Percentiles rank a stretch among this genome's conserved stretches.
phyloP scores from a whole-genome alignment of 2,113 vertebrate species.

The Xyliphius kryptos region DNA sequence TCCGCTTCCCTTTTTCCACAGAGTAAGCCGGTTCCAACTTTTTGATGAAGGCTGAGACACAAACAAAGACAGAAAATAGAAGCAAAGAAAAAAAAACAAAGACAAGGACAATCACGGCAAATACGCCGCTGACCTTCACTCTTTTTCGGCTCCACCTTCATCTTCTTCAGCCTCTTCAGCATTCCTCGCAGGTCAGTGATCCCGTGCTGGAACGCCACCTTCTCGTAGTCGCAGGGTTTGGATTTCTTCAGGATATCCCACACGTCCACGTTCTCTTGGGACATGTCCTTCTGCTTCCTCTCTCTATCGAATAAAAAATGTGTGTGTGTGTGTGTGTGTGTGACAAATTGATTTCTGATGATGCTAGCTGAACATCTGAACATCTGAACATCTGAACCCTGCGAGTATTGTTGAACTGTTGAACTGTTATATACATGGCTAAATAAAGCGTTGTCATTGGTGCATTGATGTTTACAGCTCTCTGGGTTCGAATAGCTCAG shows the following conservation, averaged over 20 bases:
- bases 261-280: conserved; percentile 69
- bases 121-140: conserved; percentile 79
- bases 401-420: too few relatives aligned
- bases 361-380: too few relatives aligned
- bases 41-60: conserved; percentile 69
- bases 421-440: too few relatives aligned
- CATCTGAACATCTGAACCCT: too few relatives aligned
- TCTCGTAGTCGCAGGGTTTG: conserved; percentile 86
- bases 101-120: too few relatives aligned
- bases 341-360: too few relatives aligned
- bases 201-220: conserved; percentile 85
- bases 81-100: conserved; percentile 65
- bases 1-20: conserved; percentile 75
- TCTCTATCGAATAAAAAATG: conserved; percentile 8
- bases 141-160: conserved; percentile 75
- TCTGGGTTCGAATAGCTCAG: too few relatives aligned
- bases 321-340: too few relatives aligned
- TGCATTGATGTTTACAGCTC: too few relatives aligned
- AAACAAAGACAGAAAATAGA: too few relatives aligned
- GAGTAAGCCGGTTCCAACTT: conserved; percentile 77
- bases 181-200: conserved; percentile 88
- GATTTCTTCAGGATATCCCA: conserved; percentile 80
- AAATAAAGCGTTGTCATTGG: too few relatives aligned
- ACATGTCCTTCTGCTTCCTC: conserved; percentile 49
- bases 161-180: conserved; percentile 81